Percentiles rank a stretch among this genome's conserved stretches.
Evolutionary conservation across 1,140 invertebrate genomes (phyloP).

Genomic region (Zeugodacus cucurbitae): DNA sequence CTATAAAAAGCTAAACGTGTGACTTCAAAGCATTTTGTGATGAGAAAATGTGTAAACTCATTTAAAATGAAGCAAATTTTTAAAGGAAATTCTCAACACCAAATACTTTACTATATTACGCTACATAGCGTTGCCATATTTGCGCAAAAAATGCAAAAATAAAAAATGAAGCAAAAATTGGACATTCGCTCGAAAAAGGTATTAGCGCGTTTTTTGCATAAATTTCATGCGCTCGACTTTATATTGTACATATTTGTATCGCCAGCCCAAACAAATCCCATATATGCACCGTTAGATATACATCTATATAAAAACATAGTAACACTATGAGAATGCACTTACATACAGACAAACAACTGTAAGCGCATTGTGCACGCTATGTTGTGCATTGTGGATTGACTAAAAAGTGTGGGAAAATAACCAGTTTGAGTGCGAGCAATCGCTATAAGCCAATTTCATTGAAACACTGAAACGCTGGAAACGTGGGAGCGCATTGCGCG

Average conservation of each 20-base stretch:
- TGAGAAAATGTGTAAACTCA: background rate
- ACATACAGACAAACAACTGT: background rate
- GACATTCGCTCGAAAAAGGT: background rate
- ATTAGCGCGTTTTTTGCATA: slow-evolving; percentile 31
- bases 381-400: background rate
- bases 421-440: slow-evolving; percentile 10
- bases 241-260: slow-evolving; percentile 11
- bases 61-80: background rate
- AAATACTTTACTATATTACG: too few species aligned
- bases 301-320: background rate
- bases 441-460: slow-evolving; percentile 21
- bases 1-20: too few species aligned
- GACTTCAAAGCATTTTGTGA: too few species aligned
- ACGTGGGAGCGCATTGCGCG: background rate
- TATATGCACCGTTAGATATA: background rate
- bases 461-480: too few species aligned
- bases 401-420: slow-evolving; percentile 21
- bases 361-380: background rate
- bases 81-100: background rate
- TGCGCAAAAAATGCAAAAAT: background rate
- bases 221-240: background rate
- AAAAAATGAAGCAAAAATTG: background rate
- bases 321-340: background rate
- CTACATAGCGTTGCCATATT: background rate
- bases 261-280: background rate